A percentile compares a stretch with the other conserved stretches of the same genome.
phyloP scores from a whole-genome alignment of 2,888 invertebrate species.

The Leucophenga maculata region DNA sequence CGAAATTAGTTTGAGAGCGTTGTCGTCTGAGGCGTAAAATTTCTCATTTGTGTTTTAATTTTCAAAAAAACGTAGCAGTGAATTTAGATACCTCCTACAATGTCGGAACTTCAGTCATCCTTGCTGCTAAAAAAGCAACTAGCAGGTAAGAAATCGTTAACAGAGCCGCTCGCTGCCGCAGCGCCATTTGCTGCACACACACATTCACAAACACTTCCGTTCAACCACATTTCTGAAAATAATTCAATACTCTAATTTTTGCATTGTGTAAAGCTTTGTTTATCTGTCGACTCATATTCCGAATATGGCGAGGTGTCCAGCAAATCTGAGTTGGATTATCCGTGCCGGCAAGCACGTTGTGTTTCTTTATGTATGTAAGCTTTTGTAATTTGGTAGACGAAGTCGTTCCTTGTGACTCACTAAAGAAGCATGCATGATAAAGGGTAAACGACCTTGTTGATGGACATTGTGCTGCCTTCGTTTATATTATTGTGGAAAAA shows the following conservation, averaged over 20 bases:
- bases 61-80: slow-evolving; percentile 37
- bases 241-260: neutral
- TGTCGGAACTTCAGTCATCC: slow-evolving; percentile 96
- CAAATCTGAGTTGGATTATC: neutral
- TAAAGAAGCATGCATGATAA: slow-evolving; percentile 1
- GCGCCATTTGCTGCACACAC: slow-evolving; percentile 24
- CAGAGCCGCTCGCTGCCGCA: neutral
- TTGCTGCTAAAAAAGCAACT: slow-evolving; percentile 95
- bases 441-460: slow-evolving; percentile 34
- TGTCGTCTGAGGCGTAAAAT: slow-evolving; percentile 4
- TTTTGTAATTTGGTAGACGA: slow-evolving; percentile 4
- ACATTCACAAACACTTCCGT: slow-evolving; percentile 23
- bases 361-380: slow-evolving; percentile 10
- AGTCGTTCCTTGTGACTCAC: slow-evolving; percentile 27
- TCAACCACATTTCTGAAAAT: slow-evolving; percentile 28
- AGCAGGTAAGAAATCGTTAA: slow-evolving; percentile 81
- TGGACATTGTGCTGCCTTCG: slow-evolving; percentile 22
- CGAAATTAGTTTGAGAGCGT: neutral
- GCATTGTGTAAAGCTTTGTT: neutral
- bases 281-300: neutral
- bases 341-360: neutral
- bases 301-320: neutral
- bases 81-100: slow-evolving; percentile 68
- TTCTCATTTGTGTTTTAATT: slow-evolving; percentile 8
- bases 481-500: slow-evolving; percentile 29